Evolutionary conservation across 2,888 invertebrate genomes (phyloP), one percentile per base, ranked within the genome.

Genomic region (Microctonus aethiopoides): DNA sequence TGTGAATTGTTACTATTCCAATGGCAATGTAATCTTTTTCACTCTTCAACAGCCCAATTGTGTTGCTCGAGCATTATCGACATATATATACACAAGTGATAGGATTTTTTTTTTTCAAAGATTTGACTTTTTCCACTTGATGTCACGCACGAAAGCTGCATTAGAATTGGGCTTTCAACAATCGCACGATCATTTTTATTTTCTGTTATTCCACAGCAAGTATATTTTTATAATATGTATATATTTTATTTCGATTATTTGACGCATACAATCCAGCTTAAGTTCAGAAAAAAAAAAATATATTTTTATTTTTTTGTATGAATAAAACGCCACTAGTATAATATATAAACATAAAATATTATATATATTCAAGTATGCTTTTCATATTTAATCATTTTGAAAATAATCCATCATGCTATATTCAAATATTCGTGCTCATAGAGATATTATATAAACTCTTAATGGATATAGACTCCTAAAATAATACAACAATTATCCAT

Each of bases 181-280:
- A 46, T 46, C 20, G 46, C 16, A 16, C 46, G 46, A 46, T 46
- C 16, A 46, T 46, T 46, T 59, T 32, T 29, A 59, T 10, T 29
- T 13, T 16, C 6, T 11, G 29, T 24, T 29, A 57, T 32, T 6
- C 10, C 9, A 16, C 9, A 59, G 34, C 20, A 32, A 20, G 16
- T 59, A 16, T 34, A 59, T 59, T 34, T 34, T 59, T 34, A 59
- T 59, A 34, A 32, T 32, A 29, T 4, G 34, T 59, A 32, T 59
- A 10, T 34, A 20, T 59, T n/a, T 0, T 29, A 4, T 36, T 16
- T 34, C 32, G 20, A 59, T 34, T 34, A 10, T 34, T 20, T 34
- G 32, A 20, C 22, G 16, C 10, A 34, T 59, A 34, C 32, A 34
- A 32, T 46, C 46, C 46, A 7, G 46, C 46, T 46, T 7, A 46